Evolutionary conservation across 2,797 vertebrate genomes (phyloP).

Genomic region (Dendrocincla tyrannina): DNA sequence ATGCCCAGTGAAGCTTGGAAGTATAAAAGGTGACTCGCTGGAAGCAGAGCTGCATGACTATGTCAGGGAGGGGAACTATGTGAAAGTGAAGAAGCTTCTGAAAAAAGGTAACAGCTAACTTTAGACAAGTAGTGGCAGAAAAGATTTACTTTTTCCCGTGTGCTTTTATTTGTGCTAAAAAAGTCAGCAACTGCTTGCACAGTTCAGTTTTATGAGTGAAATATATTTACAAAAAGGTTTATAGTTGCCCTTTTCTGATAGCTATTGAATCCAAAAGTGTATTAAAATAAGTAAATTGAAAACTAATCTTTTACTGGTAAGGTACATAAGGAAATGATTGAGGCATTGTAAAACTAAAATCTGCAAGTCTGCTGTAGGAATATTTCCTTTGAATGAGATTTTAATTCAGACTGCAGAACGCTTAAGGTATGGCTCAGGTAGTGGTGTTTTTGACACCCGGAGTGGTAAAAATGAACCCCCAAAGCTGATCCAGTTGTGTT

Average conservation of each 20-base stretch:
- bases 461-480: rapidly evolving
- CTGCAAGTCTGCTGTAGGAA: rapidly evolving
- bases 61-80: slow-evolving; percentile 76
- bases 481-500: rapidly evolving
- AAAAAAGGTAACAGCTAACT: slow-evolving; percentile 78
- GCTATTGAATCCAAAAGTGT: rapidly evolving
- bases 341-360: background rate
- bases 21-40: slow-evolving; percentile 72
- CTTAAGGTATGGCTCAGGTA: background rate
- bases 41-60: slow-evolving; percentile 80
- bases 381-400: too few relatives aligned
- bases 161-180: background rate
- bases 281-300: background rate
- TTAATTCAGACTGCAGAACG: background rate
- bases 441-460: rapidly evolving
- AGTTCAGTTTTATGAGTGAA: background rate
- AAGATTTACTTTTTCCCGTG: rapidly evolving
- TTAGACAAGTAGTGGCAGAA: background rate
- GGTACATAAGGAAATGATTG: rapidly evolving
- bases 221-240: rapidly evolving
- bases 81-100: slow-evolving; percentile 83
- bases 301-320: background rate
- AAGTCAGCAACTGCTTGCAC: rapidly evolving
- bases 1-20: slow-evolving; percentile 81
- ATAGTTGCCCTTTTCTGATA: rapidly evolving